Percentiles rank a stretch among this genome's conserved stretches.
Evolutionary conservation across 1,140 invertebrate species (phyloP).

Genomic region (Aphelinus atriplicis): DNA sequence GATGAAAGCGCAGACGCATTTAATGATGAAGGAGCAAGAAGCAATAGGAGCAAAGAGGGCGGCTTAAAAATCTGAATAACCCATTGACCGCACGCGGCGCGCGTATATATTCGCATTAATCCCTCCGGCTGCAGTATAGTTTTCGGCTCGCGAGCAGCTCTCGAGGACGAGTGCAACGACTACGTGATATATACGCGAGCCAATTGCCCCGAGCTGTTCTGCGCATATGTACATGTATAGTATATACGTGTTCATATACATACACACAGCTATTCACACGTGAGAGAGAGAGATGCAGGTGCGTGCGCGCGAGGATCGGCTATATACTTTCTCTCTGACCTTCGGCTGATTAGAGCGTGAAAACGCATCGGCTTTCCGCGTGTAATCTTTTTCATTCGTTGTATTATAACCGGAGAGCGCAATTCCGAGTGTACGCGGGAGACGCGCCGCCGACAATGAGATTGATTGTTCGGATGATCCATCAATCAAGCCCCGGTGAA

Average conservation of each 20-base stretch:
- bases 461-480: too few species aligned
- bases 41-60: slow-evolving; percentile 2
- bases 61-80: slow-evolving; percentile 55
- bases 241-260: too few species aligned
- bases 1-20: neutral
- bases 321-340: neutral
- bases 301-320: too few species aligned
- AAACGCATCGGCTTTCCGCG: neutral
- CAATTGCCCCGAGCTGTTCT: neutral
- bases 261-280: too few species aligned
- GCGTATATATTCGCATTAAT: slow-evolving; percentile 2
- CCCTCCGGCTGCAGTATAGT: slow-evolving; percentile 14
- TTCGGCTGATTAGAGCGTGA: slow-evolving; percentile 25
- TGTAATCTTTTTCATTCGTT: too few species aligned
- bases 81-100: slow-evolving; percentile 49
- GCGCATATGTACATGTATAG: too few species aligned
- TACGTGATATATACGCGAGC: slow-evolving; percentile 5
- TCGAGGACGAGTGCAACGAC: slow-evolving; percentile 7
- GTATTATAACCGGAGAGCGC: too few species aligned
- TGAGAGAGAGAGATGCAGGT: too few species aligned
- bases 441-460: too few species aligned
- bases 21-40: too few species aligned
- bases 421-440: too few species aligned
- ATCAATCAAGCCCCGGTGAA: too few species aligned
- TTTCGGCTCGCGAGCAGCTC: neutral